A percentile compares a stretch with the other conserved stretches of the same genome.
phyloP scores from a whole-genome alignment of 2,888 invertebrate species.

The Candidula unifasciata region DNA sequence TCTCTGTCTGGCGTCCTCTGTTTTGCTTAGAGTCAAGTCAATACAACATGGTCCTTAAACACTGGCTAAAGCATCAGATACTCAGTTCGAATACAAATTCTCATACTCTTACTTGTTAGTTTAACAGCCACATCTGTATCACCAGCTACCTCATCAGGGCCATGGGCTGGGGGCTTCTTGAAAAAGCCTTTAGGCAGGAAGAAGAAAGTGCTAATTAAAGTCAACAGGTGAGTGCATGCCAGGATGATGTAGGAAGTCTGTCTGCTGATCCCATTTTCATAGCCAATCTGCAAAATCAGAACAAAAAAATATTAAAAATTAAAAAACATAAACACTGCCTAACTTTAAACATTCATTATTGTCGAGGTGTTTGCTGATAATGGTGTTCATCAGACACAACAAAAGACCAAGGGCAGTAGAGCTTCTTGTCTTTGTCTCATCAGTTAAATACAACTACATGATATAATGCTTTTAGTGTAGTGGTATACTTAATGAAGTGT shows the following conservation, averaged over 20 bases:
- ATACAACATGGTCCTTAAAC: too few relatives aligned
- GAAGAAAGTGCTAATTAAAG: constrained; percentile 66
- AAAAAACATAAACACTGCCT: background rate
- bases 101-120: constrained; percentile 23
- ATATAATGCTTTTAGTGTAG: too few relatives aligned
- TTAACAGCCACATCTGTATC: constrained; percentile 37
- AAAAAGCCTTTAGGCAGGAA: constrained; percentile 66
- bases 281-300: constrained; percentile 49
- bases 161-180: constrained; percentile 51
- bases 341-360: background rate
- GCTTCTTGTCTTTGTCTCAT: too few relatives aligned
- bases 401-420: too few relatives aligned
- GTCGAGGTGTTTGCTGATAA: background rate
- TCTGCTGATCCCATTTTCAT: constrained; percentile 59
- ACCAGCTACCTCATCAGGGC: constrained; percentile 41
- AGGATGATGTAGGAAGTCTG: constrained; percentile 63
- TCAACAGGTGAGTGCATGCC: constrained; percentile 58
- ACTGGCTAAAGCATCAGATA: too few relatives aligned
- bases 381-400: too few relatives aligned
- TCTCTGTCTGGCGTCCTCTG: too few relatives aligned
- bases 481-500: too few relatives aligned
- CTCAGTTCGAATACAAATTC: too few relatives aligned
- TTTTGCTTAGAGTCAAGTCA: too few relatives aligned
- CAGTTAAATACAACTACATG: too few relatives aligned
- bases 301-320: background rate